Evolutionary conservation across 2,113 vertebrate species (phyloP), one percentile per base, ranked within the genome.

Genomic region (Sinocyclocheilus anshuiensis): DNA sequence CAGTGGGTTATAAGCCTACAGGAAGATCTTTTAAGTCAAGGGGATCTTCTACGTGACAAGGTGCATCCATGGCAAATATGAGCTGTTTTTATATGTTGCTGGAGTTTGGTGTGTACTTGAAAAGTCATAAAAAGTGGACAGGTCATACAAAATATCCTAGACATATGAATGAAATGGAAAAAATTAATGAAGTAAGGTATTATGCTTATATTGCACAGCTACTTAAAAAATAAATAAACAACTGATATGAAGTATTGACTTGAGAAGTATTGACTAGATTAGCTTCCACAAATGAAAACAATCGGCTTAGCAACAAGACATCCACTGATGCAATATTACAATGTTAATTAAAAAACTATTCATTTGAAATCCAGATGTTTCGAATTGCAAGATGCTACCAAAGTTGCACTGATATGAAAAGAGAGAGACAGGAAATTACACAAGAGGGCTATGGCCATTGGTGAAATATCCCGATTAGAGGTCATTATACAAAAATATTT

Each of bases 1-100:
- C 79, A 76, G 78, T 79, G n/a, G 84, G 77, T 81, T 86, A 29
- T 81, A 81, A 81, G 67, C 78, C 85, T 61, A 57, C 13, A 45
- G 79, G 71, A 82, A 72, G 74, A 65, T 82, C 20, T 65, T 63
- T 50, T 36, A 77, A 65, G 78, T 65, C 57, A 45, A 76, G 79
- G 22, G 29, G 53, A 82, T 72, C 29, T 33, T 74, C 36, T 72
- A 83, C 48, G 48, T 72, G 81, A 86, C 71, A 20, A 55, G 78
- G 67, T 76, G 45, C 24, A 74, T 29, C 29, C 67, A 12, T 86
- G 39, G 13, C 13, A 24, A 50, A 76, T 72, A 74, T 74, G 1
- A 42, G 74, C 50, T 12, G 8, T 24, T 26, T 77, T 20, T 22
- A 45, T 65, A 65, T 26, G 24, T 79, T 57, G 18, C 7, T 6